Evolutionary conservation across 2,113 vertebrate species (phyloP).

Genomic region (Silurus glanis): DNA sequence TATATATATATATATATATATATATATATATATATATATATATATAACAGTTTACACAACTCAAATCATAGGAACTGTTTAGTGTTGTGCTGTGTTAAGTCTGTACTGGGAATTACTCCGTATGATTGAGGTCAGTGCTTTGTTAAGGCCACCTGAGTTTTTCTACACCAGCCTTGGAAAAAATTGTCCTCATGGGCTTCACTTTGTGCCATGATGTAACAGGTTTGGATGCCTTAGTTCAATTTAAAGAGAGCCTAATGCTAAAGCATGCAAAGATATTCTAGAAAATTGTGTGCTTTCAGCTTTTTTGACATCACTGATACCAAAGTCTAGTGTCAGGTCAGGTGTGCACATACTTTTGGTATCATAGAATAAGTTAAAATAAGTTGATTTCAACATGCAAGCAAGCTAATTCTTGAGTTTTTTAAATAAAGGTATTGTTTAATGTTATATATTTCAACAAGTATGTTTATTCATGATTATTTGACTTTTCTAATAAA

Average conservation of each 20-base stretch:
- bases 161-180: neutral
- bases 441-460: too few species aligned
- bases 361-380: neutral
- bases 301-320: neutral
- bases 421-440: too few species aligned
- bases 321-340: neutral
- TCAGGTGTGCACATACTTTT: neutral
- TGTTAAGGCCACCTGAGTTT: neutral
- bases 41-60: neutral
- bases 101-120: neutral
- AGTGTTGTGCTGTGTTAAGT: neutral
- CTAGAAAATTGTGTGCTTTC: neutral
- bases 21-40: too few species aligned
- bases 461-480: too few species aligned
- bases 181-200: neutral
- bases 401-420: neutral
- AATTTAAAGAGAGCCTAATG: neutral
- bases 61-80: neutral
- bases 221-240: neutral
- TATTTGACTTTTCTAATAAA: too few species aligned
- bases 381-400: neutral
- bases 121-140: neutral
- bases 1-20: too few species aligned
- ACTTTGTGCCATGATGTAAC: neutral
- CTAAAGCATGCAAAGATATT: neutral